These are phyloP conservation scores for Drosophila koepferae DNA, from an alignment of 2,888 invertebrate species.

Conservation along the genomic window DNA sequence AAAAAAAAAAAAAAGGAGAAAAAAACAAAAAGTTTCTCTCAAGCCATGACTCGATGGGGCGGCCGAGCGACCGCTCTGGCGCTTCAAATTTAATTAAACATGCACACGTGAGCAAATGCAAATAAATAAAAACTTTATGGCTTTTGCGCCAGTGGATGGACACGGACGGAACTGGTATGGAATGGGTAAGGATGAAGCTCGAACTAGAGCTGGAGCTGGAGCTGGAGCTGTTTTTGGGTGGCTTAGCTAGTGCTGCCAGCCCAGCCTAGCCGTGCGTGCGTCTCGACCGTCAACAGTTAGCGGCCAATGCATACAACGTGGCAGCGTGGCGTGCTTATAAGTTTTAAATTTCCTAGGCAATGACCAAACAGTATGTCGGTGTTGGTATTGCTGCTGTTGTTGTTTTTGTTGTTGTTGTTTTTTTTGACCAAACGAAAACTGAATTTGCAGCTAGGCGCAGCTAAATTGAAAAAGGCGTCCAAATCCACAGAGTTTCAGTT, in stretches of 20 bases:
- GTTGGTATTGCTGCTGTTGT: slow-evolving; percentile 1
- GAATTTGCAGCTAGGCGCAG: slow-evolving; percentile 57
- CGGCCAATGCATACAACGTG: slow-evolving; percentile 46
- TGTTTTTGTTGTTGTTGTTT: slow-evolving; percentile 19
- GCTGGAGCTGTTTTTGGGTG: slow-evolving; percentile 1
- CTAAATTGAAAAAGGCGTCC: slow-evolving; percentile 36
- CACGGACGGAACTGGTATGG: neutral
- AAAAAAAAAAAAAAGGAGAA: slow-evolving; percentile 6
- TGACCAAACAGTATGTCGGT: slow-evolving; percentile 47
- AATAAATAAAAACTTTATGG: slow-evolving; percentile 82
- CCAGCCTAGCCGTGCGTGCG: slow-evolving; percentile 64
- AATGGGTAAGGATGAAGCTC: neutral
- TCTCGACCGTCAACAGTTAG: slow-evolving; percentile 64
- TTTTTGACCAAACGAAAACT: slow-evolving; percentile 42
- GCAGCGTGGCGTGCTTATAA: slow-evolving; percentile 72
- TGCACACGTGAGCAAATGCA: slow-evolving; percentile 82
- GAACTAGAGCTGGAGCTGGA: neutral
- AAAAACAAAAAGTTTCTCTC: slow-evolving; percentile 43
- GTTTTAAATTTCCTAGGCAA: slow-evolving; percentile 70
- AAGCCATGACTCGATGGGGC: slow-evolving; percentile 53
- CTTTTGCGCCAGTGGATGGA: slow-evolving; percentile 52
- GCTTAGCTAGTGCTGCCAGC: neutral
- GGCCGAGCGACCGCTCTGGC: slow-evolving; percentile 57
- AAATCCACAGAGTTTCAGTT: slow-evolving; percentile 39
- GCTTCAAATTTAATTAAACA: slow-evolving; percentile 82